Conservation (phyloP, 2,797 vertebrate genomes). For the Semotilus atromaculatus region DNA sequence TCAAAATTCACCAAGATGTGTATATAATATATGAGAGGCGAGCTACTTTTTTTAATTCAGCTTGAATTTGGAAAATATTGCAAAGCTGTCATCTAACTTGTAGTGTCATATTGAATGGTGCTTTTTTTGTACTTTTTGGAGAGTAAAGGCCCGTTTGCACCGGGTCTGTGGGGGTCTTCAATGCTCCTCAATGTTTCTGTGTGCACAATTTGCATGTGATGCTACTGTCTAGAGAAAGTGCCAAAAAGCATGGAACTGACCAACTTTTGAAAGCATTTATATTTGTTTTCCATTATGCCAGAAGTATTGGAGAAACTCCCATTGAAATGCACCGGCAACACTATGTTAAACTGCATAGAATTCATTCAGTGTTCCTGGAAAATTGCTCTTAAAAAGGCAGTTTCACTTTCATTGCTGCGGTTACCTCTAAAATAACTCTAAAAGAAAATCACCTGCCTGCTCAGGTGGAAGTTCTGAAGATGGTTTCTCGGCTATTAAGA, state of each 20-base stretch:
- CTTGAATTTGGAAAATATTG: not conserved
- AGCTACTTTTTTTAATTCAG: not conserved
- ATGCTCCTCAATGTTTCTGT: too few species aligned
- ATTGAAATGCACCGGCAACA: slow-evolving; percentile 8
- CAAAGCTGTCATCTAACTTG: not conserved
- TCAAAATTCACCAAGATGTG: not conserved
- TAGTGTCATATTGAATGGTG: not conserved
- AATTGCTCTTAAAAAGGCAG: slow-evolving; percentile 27
- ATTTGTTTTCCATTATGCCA: slow-evolving; percentile 39
- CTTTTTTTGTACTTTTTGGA: not conserved
- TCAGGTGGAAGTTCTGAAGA: slow-evolving; percentile 84
- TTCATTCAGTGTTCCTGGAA: slow-evolving; percentile 15
- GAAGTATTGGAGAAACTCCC: slow-evolving; percentile 28
- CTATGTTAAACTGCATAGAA: slow-evolving; percentile 20
- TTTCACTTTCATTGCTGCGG: slow-evolving; percentile 30
- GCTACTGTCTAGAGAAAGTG: too few species aligned
- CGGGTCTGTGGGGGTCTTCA: too few species aligned
- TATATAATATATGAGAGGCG: not conserved
- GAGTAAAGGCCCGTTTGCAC: not conserved
- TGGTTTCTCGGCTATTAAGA: slow-evolving; percentile 90
- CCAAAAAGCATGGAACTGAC: slow-evolving; percentile 29
- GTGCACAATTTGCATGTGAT: too few species aligned
- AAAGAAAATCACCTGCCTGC: slow-evolving; percentile 25
- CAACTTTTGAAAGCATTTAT: slow-evolving; percentile 28
- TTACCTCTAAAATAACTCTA: slow-evolving; percentile 27